Evolutionary conservation across 2,888 invertebrate species (phyloP).

Genomic region (Xestia rhomboidea): DNA sequence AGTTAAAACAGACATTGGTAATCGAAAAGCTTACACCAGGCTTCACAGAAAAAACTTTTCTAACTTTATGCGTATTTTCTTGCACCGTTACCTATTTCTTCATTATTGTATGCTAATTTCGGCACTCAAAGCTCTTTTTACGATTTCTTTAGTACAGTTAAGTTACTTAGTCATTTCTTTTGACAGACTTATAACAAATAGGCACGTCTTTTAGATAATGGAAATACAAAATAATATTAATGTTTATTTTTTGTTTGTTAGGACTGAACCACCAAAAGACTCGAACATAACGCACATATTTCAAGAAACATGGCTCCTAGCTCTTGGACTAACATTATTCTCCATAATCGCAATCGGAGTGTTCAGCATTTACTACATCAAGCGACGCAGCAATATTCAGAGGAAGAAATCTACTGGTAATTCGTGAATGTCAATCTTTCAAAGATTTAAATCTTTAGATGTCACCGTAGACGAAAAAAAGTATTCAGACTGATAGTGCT

Average conservation of each 20-base stretch:
- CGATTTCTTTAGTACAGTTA: slow-evolving; percentile 3
- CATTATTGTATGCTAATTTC: slow-evolving; percentile 40
- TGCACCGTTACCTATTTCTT: not conserved
- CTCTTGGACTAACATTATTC: slow-evolving; percentile 84
- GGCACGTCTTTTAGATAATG: not conserved
- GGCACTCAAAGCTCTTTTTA: slow-evolving; percentile 26
- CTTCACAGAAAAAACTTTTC: too few relatives aligned
- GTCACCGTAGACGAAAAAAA: not conserved
- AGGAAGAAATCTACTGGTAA: slow-evolving; percentile 87
- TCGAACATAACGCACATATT: slow-evolving; percentile 85
- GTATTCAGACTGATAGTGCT: not conserved
- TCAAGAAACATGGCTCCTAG: slow-evolving; percentile 87
- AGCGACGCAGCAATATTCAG: slow-evolving; percentile 84
- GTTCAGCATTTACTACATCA: slow-evolving; percentile 86
- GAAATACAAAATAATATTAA: not conserved
- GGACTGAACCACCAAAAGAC: slow-evolving; percentile 88
- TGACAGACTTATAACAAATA: slow-evolving; percentile 2
- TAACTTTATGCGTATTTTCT: not conserved
- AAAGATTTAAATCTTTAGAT: not conserved
- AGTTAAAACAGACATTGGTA: not conserved
- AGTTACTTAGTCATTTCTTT: slow-evolving; percentile 6
- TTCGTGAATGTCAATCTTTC: slow-evolving; percentile 70
- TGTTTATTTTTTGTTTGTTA: slow-evolving; percentile 58
- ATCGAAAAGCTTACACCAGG: too few relatives aligned
- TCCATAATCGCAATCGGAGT: slow-evolving; percentile 85